These are phyloP conservation scores for Formicarius rufipectus DNA, from an alignment of 2,113 vertebrate genomes.

Conservation along the genomic window DNA sequence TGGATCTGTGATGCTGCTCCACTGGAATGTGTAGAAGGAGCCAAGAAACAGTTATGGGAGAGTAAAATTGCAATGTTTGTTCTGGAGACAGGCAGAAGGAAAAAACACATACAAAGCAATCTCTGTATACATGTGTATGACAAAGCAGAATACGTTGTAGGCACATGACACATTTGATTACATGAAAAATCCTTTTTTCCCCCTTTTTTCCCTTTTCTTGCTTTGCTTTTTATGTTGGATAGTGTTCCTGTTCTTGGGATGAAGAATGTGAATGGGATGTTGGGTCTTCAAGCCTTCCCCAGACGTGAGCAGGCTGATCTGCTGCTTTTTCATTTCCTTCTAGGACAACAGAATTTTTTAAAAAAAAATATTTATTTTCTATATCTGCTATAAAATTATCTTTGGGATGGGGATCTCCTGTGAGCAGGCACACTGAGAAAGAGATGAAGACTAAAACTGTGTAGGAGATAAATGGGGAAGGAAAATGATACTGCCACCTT, in stretches of 20 bases:
- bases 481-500: neutral
- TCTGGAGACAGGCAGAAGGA: neutral
- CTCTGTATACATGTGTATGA: neutral
- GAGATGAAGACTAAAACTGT: neutral
- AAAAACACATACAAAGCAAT: neutral
- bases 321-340: neutral
- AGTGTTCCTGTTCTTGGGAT: neutral
- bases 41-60: conserved; percentile 49
- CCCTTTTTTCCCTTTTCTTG: neutral
- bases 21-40: conserved; percentile 29
- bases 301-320: neutral
- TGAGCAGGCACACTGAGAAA: neutral
- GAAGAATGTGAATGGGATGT: neutral
- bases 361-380: no score
- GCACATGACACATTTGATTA: neutral
- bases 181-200: neutral
- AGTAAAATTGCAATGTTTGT: conserved; percentile 44
- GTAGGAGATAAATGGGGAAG: neutral
- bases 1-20: neutral
- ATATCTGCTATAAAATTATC: neutral
- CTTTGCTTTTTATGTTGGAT: neutral
- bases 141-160: neutral
- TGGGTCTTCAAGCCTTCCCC: neutral
- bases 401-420: neutral
- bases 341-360: neutral